phyloP scores from a whole-genome alignment of 92 coral and sea anemone genomes.

The Paragorgia papillata region DNA sequence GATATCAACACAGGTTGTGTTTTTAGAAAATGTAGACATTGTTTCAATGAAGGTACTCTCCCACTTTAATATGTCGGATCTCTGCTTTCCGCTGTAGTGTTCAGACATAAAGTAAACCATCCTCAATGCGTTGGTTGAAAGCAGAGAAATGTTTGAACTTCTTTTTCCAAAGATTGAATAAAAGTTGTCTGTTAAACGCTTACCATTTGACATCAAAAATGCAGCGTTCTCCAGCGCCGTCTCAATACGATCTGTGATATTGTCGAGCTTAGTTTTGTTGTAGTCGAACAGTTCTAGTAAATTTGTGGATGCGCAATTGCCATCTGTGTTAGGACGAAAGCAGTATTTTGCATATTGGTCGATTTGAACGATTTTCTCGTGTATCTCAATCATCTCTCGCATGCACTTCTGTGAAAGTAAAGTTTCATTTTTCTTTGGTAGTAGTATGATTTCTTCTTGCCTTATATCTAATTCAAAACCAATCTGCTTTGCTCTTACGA shows the following conservation, averaged over 20 bases:
- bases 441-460: conserved; percentile 7
- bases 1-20: no score
- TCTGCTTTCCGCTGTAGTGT: conserved; percentile 9
- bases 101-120: conserved; percentile 43
- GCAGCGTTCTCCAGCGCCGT: neutral
- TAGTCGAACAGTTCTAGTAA: conserved; percentile 1
- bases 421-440: neutral
- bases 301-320: neutral
- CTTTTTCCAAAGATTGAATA: neutral
- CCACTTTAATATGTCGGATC: no score
- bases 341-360: neutral
- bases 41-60: no score
- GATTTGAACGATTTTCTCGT: neutral
- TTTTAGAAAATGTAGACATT: no score
- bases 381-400: conserved; percentile 22
- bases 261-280: conserved; percentile 2
- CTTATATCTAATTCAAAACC: conserved; percentile 26
- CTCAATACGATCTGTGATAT: neutral
- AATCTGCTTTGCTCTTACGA: neutral
- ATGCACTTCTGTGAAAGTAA: conserved; percentile 4
- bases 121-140: conserved; percentile 14
- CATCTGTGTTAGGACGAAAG: neutral
- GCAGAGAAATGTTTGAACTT: neutral
- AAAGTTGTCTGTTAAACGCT: neutral
- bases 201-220: conserved; percentile 27